phyloP scores from a whole-genome alignment of 2,797 vertebrate species.

The Pygocentrus nattereri region DNA sequence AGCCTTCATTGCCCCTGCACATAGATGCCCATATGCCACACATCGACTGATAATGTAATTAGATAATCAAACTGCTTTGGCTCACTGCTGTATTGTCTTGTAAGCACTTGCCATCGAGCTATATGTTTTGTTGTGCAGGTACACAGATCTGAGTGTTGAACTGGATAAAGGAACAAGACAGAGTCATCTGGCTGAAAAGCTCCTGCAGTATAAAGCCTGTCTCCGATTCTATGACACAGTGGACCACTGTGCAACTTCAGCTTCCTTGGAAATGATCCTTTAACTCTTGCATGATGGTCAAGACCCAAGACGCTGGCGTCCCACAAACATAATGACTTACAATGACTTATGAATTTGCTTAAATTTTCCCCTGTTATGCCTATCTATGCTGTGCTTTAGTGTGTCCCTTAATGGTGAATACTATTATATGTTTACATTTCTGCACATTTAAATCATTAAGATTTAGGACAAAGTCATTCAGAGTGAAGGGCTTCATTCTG shows the following conservation, averaged over 20 bases:
- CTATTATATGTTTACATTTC: too few relatives aligned
- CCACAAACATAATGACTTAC: conserved; percentile 32
- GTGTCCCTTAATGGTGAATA: not conserved
- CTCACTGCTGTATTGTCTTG: not conserved
- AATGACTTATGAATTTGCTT: not conserved
- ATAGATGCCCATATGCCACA: too few relatives aligned
- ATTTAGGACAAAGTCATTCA: too few relatives aligned
- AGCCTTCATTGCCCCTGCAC: too few relatives aligned
- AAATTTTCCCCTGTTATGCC: not conserved
- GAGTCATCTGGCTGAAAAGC: conserved; percentile 83
- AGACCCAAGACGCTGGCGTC: conserved; percentile 72
- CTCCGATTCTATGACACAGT: conserved; percentile 84
- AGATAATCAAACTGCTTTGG: too few relatives aligned
- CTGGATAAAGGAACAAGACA: conserved; percentile 71
- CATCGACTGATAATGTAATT: too few relatives aligned
- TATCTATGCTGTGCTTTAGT: not conserved
- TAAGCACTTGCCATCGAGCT: not conserved
- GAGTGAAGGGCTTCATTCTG: too few relatives aligned
- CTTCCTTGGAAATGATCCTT: conserved; percentile 77
- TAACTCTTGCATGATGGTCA: conserved; percentile 65
- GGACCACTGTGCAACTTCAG: conserved; percentile 75
- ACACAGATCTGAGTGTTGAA: conserved; percentile 80
- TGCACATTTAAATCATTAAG: too few relatives aligned
- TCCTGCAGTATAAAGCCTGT: conserved; percentile 82
- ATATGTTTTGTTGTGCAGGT: conserved; percentile 73